Evolutionary conservation across 2,888 invertebrate species (phyloP).

Genomic region (Antitype chi): DNA sequence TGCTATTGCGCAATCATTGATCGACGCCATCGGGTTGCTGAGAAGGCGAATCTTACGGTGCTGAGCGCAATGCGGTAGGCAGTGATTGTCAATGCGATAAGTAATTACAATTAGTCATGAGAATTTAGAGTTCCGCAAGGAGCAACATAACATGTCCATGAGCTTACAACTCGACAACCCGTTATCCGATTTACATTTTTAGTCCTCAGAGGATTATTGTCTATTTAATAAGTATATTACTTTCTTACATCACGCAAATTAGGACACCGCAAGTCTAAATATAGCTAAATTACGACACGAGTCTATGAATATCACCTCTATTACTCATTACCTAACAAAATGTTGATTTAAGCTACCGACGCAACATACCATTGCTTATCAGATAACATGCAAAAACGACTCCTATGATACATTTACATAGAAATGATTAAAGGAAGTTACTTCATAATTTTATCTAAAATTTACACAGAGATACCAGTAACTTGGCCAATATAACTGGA

Average conservation of each 20-base stretch:
- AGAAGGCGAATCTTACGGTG: too few relatives aligned
- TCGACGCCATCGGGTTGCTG: too few relatives aligned
- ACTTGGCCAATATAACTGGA: constrained; percentile 23
- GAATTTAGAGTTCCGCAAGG: too few relatives aligned
- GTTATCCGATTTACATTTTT: not conserved
- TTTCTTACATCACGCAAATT: not conserved
- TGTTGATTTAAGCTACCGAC: constrained; percentile 31
- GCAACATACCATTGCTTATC: constrained; percentile 1
- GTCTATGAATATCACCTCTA: not conserved
- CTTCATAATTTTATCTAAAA: constrained; percentile 59
- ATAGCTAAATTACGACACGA: not conserved
- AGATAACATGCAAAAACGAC: constrained; percentile 24
- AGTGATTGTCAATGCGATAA: too few relatives aligned
- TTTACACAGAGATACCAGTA: constrained; percentile 53
- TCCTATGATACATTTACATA: constrained; percentile 27
- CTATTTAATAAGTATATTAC: too few relatives aligned
- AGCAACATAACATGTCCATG: too few relatives aligned
- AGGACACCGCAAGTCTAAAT: not conserved
- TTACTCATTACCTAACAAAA: constrained; percentile 25
- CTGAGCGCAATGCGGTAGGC: too few relatives aligned
- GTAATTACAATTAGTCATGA: too few relatives aligned
- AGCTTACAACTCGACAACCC: not conserved
- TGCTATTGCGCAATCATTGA: too few relatives aligned
- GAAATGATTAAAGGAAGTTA: constrained; percentile 38
- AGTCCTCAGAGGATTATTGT: too few relatives aligned